Base-by-base conservation (phyloP, 2,797 vertebrate species). In the Chrysocyon brachyurus region DNA sequence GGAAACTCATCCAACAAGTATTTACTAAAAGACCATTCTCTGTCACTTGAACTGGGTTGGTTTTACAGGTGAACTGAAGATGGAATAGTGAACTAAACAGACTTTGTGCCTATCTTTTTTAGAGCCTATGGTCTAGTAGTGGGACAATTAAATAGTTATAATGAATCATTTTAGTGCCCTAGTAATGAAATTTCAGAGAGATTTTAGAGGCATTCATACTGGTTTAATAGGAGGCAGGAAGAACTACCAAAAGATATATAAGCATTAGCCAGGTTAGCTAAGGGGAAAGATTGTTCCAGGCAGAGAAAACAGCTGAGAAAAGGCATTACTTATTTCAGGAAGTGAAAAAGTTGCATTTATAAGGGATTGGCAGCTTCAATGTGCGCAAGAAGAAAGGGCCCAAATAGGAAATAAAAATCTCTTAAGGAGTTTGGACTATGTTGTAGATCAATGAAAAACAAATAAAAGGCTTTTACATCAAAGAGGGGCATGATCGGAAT, bases 261-360 rank as follows among this genome's bases (percentile, higher is more conserved):
- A 93, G 36, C 21, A 6, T 90, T 91, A 52, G 1, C 26, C 52
- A 19, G 5, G 61, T 26, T 77, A 87, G 12, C 3, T 21, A 14
- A 16, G 31, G 8, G 33, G 21, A 21, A n/a, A 40, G n/a, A 26
- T 22, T 72, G 28, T 79, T 92, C 19, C 28, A 59, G 5, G 17
- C 11, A 75, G 57, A 84, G 57, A 64, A 77, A 81, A 57, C 3
- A 79, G 63, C 12, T 81, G n/a, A 57, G 28, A 2, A 22, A 87
- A 96, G 28, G 22, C 40, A 87, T 21, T 40, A 28, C 28, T 78
- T 84, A 46, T 28, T 97, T 87, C 92, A 86, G 17, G 79, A 97
- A 57, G 17, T 22, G 16, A 46, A 86, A 87, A 86, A 49, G 2
- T 54, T 84, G 36, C 31, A 3, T 94, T 90, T 92, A 40, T 40